Evolutionary conservation across 2,888 invertebrate genomes (phyloP), one percentile per base, ranked within the genome.

Genomic region (Leptinotarsa haldemani): DNA sequence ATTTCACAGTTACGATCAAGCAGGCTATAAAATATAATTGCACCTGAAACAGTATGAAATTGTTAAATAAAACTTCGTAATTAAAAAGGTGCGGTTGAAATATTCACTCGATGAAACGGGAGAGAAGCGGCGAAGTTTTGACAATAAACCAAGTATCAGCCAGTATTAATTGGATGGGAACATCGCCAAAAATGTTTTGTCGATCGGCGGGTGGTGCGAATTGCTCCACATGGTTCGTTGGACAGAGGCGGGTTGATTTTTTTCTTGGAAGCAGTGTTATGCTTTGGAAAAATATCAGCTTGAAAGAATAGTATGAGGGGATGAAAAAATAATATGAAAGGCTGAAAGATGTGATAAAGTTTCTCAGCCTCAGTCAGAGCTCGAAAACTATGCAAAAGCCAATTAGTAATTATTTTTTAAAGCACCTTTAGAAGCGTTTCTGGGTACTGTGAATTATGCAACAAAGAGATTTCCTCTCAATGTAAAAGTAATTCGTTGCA

Each of bases 151-250:
- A 56, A 20, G 46, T 46, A 68, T 56, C 68, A 18, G 68, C 46
- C 56, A 30, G 40, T 56, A 56, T 68, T 68, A 68, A 68, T 68
- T 68, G 68, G 68, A 68, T 68, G 68, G 68, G 68, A 68, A 68
- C 68, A 68, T 16, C 56, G 68, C 68, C 68, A 52, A 68, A 68
- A 68, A 68, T 68, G 18, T 68, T 48, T 18, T 2, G 56, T 4
- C 56, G 40, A 56, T 68, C 68, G 47, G 47, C 58, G 68, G 68
- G 68, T 68, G 68, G 58, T 68, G 67, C 61, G 61, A 61, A 61
- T 61, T 30, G 61, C 61, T 40, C 30, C 40, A 30, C 61, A 61
- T 61, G 61, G 61, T 25, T 61, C 7, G 22, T 56, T 16, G 30
- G 61, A n/a, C 61, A 61, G 40, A 7, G 40, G 61, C 61, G 61